Evolutionary conservation across 2,888 invertebrate genomes (phyloP).

Genomic region (Nowickia ferox): DNA sequence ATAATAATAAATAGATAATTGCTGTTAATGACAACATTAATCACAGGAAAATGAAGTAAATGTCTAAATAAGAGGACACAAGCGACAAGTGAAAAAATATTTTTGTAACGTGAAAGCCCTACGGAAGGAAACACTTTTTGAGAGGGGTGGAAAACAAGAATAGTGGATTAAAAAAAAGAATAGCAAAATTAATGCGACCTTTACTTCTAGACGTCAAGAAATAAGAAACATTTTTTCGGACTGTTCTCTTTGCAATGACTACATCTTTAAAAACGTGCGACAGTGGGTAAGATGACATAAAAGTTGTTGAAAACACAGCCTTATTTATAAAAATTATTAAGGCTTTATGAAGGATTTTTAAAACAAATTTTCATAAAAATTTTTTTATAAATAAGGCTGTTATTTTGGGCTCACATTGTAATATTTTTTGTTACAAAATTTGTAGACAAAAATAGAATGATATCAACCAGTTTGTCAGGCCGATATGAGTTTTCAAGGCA

Average conservation of each 20-base stretch:
- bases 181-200: conserved; percentile 51
- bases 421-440: no score
- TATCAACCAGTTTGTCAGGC: no score
- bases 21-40: conserved; percentile 82
- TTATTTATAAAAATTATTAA: no score
- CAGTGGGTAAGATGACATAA: conserved; percentile 10
- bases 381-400: no score
- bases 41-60: conserved; percentile 80
- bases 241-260: background rate
- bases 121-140: conserved; percentile 49
- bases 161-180: conserved; percentile 65
- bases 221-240: conserved; percentile 21
- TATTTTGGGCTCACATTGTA: no score
- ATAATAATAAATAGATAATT: conserved; percentile 78
- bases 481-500: no score
- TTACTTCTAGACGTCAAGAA: conserved; percentile 15
- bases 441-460: no score
- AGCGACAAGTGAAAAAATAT: conserved; percentile 24
- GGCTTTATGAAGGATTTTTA: no score
- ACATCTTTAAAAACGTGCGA: conserved; percentile 2
- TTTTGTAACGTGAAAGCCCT: background rate
- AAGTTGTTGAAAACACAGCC: background rate
- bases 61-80: conserved; percentile 52
- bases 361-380: no score
- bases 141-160: background rate